These are phyloP conservation scores for Aepyceros melampus DNA, from an alignment of 2,113 vertebrate genomes.

Conservation along the genomic window DNA sequence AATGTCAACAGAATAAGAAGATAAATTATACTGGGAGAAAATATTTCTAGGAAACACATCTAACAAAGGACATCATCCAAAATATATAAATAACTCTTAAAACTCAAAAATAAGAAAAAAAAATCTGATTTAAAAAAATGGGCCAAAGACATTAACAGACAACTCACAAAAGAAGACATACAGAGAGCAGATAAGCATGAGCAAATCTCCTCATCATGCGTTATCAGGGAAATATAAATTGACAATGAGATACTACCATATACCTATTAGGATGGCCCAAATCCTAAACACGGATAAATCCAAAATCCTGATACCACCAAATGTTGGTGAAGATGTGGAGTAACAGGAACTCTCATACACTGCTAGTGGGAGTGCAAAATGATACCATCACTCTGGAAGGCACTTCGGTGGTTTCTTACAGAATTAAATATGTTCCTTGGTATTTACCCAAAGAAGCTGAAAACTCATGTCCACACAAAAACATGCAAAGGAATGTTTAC, in stretches of 20 bases:
- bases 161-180: background rate
- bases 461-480: background rate
- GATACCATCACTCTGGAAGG: background rate
- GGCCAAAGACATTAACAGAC: background rate
- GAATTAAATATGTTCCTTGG: background rate
- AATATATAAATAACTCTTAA: background rate
- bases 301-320: background rate
- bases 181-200: background rate
- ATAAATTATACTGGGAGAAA: background rate
- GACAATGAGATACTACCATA: background rate
- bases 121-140: background rate
- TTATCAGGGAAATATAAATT: background rate
- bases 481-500: background rate
- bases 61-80: background rate
- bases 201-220: background rate
- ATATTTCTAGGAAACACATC: background rate
- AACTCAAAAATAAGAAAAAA: background rate
- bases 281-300: background rate
- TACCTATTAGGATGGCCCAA: background rate
- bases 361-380: background rate
- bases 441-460: background rate
- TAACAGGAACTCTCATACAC: background rate
- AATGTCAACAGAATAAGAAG: background rate
- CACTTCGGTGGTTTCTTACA: background rate
- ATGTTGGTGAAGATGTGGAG: background rate